phyloP scores from a whole-genome alignment of 2,888 invertebrate species.

The Cerastis leucographa region DNA sequence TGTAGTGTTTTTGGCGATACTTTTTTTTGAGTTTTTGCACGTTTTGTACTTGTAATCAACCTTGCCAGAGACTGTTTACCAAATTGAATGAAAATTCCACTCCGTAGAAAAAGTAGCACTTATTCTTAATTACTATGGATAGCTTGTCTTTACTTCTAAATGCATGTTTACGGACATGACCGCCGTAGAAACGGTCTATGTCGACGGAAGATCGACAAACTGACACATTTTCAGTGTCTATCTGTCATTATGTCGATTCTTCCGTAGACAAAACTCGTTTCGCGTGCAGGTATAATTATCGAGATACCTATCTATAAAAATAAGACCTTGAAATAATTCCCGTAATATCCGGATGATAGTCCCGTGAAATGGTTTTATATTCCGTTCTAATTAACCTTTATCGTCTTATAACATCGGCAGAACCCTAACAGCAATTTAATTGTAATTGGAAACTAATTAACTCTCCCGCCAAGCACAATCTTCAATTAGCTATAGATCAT shows the following conservation, averaged over 20 bases:
- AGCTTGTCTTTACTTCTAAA: background rate
- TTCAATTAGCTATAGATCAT: conserved; percentile 79
- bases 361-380: conserved; percentile 72
- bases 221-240: too few relatives aligned
- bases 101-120: background rate
- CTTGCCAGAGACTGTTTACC: background rate
- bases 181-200: too few relatives aligned
- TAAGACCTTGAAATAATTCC: conserved; percentile 58
- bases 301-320: conserved; percentile 1
- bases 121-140: background rate
- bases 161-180: background rate
- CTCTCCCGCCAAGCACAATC: conserved; percentile 71
- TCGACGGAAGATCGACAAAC: too few relatives aligned
- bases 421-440: conserved; percentile 78
- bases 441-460: conserved; percentile 82
- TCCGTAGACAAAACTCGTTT: too few relatives aligned
- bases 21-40: background rate
- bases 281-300: background rate
- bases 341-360: conserved; percentile 65
- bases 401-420: conserved; percentile 70
- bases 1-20: background rate
- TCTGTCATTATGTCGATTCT: too few relatives aligned
- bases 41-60: background rate
- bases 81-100: background rate
- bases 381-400: conserved; percentile 77